Base-by-base conservation (phyloP, 2,797 vertebrate species). In the Rhinophrynus dorsalis region DNA sequence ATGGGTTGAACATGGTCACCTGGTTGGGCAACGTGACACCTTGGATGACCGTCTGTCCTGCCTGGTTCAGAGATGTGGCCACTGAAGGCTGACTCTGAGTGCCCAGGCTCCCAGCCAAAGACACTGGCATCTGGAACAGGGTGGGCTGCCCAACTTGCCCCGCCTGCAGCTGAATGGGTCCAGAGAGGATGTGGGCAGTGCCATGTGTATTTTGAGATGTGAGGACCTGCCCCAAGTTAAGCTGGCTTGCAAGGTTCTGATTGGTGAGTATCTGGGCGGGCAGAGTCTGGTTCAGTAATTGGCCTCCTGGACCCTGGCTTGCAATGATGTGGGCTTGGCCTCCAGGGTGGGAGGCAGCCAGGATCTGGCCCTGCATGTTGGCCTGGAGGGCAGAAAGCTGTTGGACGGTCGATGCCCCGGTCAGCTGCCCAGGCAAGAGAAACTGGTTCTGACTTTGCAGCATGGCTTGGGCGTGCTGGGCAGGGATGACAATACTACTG, bases 111-210 rank as follows among this genome's bases (percentile, higher is more conserved):
- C 94, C 89, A 0, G 94, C 87, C 75, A 96, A 42, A 0, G 94
- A 92, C 1, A 98, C 95, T 0, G 96, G 96, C 96, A 98, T 96
- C 84, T 98, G 96, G 88, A 98, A 98, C 2, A 98, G 89, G 0
- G 95, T 89, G 0, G 90, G 91, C 4, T 93, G 92, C 0, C 90
- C 94, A 78, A 96, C 94, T 72, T 97, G 95, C 45, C 96, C 94
- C 0, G 93, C 78, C 67, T 96, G 94, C 15, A 95, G 88, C 79
- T 96, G 94, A 72, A 96, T 95, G 70, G 92, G 86, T 0, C 89
- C 93, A 0, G 95, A 96, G 26, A 98, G 90, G 73, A 98, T 98
- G 82, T 98, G 96, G 0, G 95, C 90, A 0, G 92, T 88, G 5
- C 95, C 94, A 0, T 93, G 85, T 11, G 94, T 89, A 18, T 93